Evolutionary conservation across 1,140 invertebrate genomes (phyloP).

Genomic region (Ylistrum balloti): DNA sequence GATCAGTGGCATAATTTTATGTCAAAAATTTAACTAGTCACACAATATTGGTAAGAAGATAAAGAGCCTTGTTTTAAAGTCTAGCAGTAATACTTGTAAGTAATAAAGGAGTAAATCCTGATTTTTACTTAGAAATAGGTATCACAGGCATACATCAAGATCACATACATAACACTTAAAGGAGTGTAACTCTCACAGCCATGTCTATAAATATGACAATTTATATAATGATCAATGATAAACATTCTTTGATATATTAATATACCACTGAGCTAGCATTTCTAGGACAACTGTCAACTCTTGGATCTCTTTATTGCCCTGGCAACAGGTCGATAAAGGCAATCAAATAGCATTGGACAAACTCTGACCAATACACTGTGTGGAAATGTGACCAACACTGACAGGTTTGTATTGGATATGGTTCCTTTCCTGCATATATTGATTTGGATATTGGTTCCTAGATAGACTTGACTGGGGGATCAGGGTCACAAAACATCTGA

Average conservation of each 20-base stretch:
- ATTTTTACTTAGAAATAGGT: too few species aligned
- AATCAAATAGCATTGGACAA: not conserved
- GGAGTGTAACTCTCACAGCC: too few species aligned
- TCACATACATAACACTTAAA: too few species aligned
- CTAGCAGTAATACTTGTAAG: too few species aligned
- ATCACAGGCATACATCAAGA: too few species aligned
- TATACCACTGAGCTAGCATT: not conserved
- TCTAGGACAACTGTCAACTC: not conserved
- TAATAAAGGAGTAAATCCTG: too few species aligned
- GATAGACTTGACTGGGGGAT: not conserved
- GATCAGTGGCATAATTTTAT: too few species aligned
- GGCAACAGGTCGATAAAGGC: conserved; percentile 32
- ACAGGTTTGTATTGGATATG: not conserved
- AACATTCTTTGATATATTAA: not conserved
- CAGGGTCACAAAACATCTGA: conserved; percentile 23
- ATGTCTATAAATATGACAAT: too few species aligned
- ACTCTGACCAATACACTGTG: not conserved
- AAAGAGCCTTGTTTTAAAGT: too few species aligned
- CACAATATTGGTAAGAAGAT: too few species aligned
- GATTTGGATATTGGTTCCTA: not conserved
- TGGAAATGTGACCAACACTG: not conserved
- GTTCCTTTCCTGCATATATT: conserved; percentile 16
- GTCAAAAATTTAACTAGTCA: too few species aligned
- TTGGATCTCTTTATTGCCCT: not conserved
- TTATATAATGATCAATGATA: not conserved